Evolutionary conservation across 2,113 vertebrate species (phyloP).

Genomic region (Oreamnos americanus): DNA sequence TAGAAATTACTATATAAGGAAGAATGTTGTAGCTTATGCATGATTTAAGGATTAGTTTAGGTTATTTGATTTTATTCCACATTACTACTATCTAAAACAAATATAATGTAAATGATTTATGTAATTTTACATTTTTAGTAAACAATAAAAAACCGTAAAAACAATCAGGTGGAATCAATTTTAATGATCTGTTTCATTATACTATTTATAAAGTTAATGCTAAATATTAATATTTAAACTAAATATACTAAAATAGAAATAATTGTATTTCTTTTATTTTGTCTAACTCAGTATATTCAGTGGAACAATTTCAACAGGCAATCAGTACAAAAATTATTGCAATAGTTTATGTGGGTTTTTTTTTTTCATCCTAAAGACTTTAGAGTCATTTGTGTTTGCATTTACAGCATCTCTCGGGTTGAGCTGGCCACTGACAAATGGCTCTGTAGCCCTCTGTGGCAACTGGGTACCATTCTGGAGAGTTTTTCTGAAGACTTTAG

Average conservation of each 20-base stretch:
- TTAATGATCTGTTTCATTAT: not conserved
- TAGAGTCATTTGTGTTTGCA: not conserved
- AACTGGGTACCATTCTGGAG: not conserved
- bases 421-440: not conserved
- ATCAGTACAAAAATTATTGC: not conserved
- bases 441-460: not conserved
- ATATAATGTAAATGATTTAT: not conserved
- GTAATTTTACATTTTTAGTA: not conserved
- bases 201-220: not conserved
- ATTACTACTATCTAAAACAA: not conserved
- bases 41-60: not conserved
- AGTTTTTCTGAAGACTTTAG: not conserved
- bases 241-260: not conserved
- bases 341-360: not conserved
- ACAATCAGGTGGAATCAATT: not conserved
- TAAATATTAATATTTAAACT: not conserved
- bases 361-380: not conserved
- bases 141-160: not conserved
- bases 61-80: not conserved
- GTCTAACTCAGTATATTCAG: not conserved
- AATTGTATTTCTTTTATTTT: not conserved
- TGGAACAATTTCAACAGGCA: not conserved
- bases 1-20: not conserved
- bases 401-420: fast-evolving
- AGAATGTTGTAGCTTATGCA: not conserved